phyloP scores from a whole-genome alignment of 1,140 invertebrate genomes.

The Lordiphosa clarofinis region DNA sequence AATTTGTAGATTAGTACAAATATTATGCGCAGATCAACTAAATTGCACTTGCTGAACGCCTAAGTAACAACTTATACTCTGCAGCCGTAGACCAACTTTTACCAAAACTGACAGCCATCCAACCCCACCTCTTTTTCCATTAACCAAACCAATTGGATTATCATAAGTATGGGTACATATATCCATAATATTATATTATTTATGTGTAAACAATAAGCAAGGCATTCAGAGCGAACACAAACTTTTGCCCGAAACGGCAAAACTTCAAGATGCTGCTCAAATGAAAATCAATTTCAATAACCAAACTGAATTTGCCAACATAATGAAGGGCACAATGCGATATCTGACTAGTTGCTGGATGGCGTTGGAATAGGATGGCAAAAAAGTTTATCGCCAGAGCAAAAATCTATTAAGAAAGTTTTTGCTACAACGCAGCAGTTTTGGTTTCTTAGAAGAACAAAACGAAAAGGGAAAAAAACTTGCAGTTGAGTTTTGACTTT shows the following conservation, averaged over 20 bases:
- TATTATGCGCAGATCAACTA: too few species aligned
- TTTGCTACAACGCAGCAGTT: constrained; percentile 69
- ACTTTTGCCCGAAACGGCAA: constrained; percentile 33
- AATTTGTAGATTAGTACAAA: too few species aligned
- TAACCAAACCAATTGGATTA: constrained; percentile 39
- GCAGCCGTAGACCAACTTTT: too few species aligned
- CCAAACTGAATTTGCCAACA: constrained; percentile 48
- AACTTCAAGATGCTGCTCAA: constrained; percentile 57
- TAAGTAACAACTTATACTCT: too few species aligned
- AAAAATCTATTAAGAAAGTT: constrained; percentile 78
- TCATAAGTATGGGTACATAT: constrained; percentile 24
- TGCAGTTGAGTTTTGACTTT: constrained; percentile 55
- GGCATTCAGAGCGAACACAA: constrained; percentile 29
- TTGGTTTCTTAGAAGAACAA: constrained; percentile 47
- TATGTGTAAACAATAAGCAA: constrained; percentile 33
- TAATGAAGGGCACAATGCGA: constrained; percentile 47
- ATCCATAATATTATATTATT: constrained; percentile 45
- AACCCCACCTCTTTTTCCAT: background rate
- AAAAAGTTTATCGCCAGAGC: constrained; percentile 61
- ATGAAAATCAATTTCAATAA: constrained; percentile 72
- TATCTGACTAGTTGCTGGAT: constrained; percentile 30
- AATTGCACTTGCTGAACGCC: too few species aligned
- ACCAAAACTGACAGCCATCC: too few species aligned
- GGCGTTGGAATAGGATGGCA: constrained; percentile 27
- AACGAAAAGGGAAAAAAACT: constrained; percentile 43